Evolutionary conservation across 1,140 invertebrate species (phyloP).

Genomic region (Polypedilum vanderplanki): DNA sequence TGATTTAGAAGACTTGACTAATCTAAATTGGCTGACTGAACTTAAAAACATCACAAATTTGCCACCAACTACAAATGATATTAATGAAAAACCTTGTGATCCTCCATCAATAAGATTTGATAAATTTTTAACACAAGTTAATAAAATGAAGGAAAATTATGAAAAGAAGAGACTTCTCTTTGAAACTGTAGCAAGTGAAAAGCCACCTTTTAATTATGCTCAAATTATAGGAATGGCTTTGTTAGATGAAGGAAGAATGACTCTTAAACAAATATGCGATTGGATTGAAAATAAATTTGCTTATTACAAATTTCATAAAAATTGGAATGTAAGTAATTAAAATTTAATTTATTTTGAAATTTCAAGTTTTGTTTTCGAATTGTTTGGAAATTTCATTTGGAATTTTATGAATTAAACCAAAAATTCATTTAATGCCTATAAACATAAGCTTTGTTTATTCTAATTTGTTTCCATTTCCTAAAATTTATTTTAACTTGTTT

Average conservation of each 20-base stretch:
- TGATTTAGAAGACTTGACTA: slow-evolving; percentile 4
- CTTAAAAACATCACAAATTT: slow-evolving; percentile 20
- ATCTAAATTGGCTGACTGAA: slow-evolving; percentile 10
- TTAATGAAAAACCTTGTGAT: slow-evolving; percentile 21
- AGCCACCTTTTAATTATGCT: slow-evolving; percentile 43
- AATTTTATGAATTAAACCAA: no score
- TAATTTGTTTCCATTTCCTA: no score
- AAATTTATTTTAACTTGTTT: no score
- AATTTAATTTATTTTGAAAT: no score
- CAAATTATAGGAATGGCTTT: slow-evolving; percentile 44
- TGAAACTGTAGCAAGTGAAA: slow-evolving; percentile 37
- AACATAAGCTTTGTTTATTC: no score
- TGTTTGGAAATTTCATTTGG: no score
- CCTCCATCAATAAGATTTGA: not conserved
- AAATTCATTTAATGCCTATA: no score
- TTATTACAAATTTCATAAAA: slow-evolving; percentile 40
- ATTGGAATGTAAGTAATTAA: slow-evolving; percentile 42
- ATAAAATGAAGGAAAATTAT: slow-evolving; percentile 39
- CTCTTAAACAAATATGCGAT: slow-evolving; percentile 41
- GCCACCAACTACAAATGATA: slow-evolving; percentile 9
- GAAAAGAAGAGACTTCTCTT: slow-evolving; percentile 37
- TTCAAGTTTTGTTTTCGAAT: no score
- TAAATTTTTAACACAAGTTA: slow-evolving; percentile 13
- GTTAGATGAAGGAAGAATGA: slow-evolving; percentile 40
- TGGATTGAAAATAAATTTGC: slow-evolving; percentile 43